phyloP scores from a whole-genome alignment of 2,888 invertebrate species.

The Catocala sponsa region DNA sequence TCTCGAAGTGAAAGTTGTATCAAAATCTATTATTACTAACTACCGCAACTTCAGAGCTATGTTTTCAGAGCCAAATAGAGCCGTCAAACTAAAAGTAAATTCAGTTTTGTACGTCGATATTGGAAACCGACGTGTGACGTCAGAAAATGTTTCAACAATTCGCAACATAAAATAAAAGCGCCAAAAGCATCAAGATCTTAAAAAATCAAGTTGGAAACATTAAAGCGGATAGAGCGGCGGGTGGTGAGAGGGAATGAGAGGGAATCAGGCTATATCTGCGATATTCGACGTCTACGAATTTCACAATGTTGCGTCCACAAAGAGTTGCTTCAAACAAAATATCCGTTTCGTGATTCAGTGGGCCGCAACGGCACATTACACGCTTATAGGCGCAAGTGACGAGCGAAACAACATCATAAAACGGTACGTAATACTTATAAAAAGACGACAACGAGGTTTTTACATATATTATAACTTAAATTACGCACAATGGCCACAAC shows the following conservation, averaged over 20 bases:
- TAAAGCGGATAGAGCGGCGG: not conserved
- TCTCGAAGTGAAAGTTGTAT: too few species aligned
- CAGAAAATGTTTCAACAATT: not conserved
- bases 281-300: conserved; percentile 38
- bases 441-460: too few species aligned
- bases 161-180: not conserved
- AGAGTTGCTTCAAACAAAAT: conserved; percentile 53
- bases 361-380: conserved; percentile 40
- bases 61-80: too few species aligned
- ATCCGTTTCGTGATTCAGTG: conserved; percentile 49
- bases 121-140: not conserved
- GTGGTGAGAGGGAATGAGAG: conserved; percentile 1
- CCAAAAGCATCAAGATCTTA: conserved; percentile 4
- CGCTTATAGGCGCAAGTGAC: conserved; percentile 14
- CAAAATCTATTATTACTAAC: too few species aligned
- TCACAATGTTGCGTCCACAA: conserved; percentile 46
- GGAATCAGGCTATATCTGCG: not conserved
- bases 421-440: too few species aligned
- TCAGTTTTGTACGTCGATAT: not conserved
- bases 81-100: not conserved
- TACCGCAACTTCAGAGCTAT: too few species aligned
- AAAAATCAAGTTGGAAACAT: conserved; percentile 1
- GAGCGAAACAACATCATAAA: not conserved
- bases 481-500: too few species aligned
- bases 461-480: too few species aligned